Conservation (phyloP, 2,113 vertebrate genomes). For the Natator depressus region DNA sequence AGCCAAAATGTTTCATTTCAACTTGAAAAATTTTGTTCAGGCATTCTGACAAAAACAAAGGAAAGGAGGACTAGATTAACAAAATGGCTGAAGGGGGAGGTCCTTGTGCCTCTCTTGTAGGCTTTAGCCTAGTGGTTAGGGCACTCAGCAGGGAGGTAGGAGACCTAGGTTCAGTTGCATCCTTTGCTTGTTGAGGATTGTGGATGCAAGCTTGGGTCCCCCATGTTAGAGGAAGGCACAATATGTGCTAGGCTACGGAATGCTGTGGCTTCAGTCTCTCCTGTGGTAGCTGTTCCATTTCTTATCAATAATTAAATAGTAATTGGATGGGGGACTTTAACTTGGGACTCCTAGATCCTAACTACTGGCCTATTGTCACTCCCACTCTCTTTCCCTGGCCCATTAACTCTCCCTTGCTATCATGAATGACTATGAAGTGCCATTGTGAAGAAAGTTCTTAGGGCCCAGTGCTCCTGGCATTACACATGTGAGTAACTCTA, state of each 20-base stretch:
- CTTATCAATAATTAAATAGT: background rate
- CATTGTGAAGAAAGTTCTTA: background rate
- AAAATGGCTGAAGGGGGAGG: background rate
- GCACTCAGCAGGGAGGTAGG: too few species aligned
- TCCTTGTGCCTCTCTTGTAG: background rate
- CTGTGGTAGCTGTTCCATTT: background rate
- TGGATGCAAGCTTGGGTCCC: background rate
- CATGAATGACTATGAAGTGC: background rate
- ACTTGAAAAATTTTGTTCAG: background rate
- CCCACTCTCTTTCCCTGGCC: too few species aligned
- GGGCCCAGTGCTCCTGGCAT: background rate
- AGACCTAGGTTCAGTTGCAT: too few species aligned
- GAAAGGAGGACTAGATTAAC: background rate
- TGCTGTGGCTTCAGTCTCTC: background rate
- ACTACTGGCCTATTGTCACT: background rate
- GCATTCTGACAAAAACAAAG: background rate
- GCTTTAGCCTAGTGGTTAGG: too few species aligned
- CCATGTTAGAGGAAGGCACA: background rate
- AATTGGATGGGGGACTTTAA: background rate
- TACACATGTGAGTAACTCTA: background rate
- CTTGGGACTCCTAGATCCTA: background rate
- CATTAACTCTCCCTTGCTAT: background rate
- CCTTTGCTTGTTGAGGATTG: background rate
- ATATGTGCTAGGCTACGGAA: background rate
- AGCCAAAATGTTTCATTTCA: background rate